Base-by-base conservation (phyloP, 2,888 invertebrate species). In the Drosophila antonietae region DNA sequence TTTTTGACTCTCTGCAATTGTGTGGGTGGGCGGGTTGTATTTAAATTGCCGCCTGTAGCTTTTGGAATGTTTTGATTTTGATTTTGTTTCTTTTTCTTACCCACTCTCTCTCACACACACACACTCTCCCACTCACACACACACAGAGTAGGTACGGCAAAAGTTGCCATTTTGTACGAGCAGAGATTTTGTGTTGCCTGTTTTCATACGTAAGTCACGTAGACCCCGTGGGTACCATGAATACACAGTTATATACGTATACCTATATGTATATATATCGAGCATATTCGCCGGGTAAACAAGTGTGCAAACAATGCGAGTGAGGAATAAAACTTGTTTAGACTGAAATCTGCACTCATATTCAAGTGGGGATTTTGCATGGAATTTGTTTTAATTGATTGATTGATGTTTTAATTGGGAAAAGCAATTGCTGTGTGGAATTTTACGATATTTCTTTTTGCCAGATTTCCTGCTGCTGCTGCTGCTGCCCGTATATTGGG, bases 391-490 rank as follows among this genome's bases (percentile, higher is more conserved):
- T 86, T 86, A 86, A 86, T 90, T 90, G 86, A 86, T 84, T 90
- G 91, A 90, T 91, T 91, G 90, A 90, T 91, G 90, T 90, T 91
- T 90, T 90, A 91, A 90, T 90, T 90, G 87, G 86, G 89, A 87
- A 90, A 90, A 79, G 78, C 89, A 83, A 86, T 84, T 79, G 73
- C 87, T 72, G 47, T 70, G 56, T 73, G 56, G 61, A 66, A 76
- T 78, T 84, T 75, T 73, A 33, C 59, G 49, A 58, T 82, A 75
- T 67, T 65, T 68, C 62, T 65, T 71, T 76, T 65, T 28, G 28
- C 56, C 49, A 52, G 66, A 33, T 57, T 67, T 81, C 23, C 23
- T 47, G 67, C 23, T 28, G 28, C 5, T 28, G 28, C 28, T 28
- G 28, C 28, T 28, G 5, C 67, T 70, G 57, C 57, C 44, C 44